A percentile compares a stretch with the other conserved stretches of the same genome.
These are phyloP conservation scores for Parazoanthus darwini DNA, from an alignment of 92 coral and sea anemone genomes.

Conservation along the genomic window DNA sequence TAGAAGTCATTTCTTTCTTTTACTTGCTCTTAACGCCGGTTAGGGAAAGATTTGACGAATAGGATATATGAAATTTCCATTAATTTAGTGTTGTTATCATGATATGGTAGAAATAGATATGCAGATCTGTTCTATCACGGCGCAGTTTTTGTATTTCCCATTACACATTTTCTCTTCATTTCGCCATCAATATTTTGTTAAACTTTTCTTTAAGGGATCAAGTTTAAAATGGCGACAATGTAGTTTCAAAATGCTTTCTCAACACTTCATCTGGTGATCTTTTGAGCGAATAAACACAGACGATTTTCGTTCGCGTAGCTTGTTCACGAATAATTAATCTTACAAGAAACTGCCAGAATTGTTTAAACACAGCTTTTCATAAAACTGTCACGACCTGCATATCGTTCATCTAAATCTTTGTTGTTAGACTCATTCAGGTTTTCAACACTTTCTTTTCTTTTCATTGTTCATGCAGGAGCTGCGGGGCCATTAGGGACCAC, in stretches of 20 bases:
- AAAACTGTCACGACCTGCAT: neutral
- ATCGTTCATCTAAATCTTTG: neutral
- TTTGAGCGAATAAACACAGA: neutral
- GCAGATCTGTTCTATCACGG: neutral
- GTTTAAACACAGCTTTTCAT: conserved; percentile 25
- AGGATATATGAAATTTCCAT: neutral
- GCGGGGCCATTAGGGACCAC: no score
- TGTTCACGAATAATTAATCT: neutral
- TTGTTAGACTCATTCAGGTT: neutral
- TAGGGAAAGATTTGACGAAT: neutral
- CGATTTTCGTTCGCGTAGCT: neutral
- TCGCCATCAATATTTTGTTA: neutral
- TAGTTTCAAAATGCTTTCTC: neutral
- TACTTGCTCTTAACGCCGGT: neutral
- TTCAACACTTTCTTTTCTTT: neutral
- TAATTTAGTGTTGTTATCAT: no score
- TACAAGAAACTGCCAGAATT: neutral
- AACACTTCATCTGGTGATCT: neutral
- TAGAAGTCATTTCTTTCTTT: no score
- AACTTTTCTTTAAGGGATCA: neutral
- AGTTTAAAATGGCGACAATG: neutral
- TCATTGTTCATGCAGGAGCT: neutral
- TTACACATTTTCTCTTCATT: neutral
- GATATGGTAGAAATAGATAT: neutral
- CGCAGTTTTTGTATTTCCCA: neutral